phyloP scores from a whole-genome alignment of 2,888 invertebrate species.

The Cryptops parisi region DNA sequence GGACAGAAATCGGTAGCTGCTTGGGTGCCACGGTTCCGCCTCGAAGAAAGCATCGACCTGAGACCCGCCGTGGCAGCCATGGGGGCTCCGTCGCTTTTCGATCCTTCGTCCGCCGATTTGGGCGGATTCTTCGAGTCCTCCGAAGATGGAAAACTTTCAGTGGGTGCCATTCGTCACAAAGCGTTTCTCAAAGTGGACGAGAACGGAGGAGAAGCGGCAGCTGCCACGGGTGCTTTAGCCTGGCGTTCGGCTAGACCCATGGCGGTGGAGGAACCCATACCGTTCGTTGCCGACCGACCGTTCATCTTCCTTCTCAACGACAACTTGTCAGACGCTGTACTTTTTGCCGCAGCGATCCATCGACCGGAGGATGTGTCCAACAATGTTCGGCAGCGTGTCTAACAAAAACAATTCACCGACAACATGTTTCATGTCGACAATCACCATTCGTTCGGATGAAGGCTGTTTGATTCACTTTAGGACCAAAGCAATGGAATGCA shows the following conservation, averaged over 20 bases:
- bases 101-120: conserved; percentile 11
- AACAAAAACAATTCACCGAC: no score
- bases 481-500: no score
- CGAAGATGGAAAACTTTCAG: conserved; percentile 33
- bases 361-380: conserved; percentile 9
- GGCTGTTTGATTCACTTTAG: no score
- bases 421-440: no score
- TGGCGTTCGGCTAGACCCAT: conserved; percentile 9
- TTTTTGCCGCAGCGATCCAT: conserved; percentile 20
- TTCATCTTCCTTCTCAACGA: conserved; percentile 22
- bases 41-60: conserved; percentile 15
- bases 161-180: conserved; percentile 64
- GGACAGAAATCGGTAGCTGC: conserved; percentile 1
- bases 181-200: conserved; percentile 75
- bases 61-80: conserved; percentile 2
- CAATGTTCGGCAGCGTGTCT: no score
- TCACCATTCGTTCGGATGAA: no score
- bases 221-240: conserved; percentile 42
- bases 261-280: neutral
- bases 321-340: conserved; percentile 18
- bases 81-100: conserved; percentile 15
- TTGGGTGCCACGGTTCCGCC: conserved; percentile 14
- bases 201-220: conserved; percentile 72
- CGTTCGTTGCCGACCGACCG: conserved; percentile 21
- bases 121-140: conserved; percentile 17